Percentiles rank a stretch among this genome's conserved stretches.
Conservation (phyloP, 2,888 invertebrate genomes). For the Oxystoma pomonae region DNA sequence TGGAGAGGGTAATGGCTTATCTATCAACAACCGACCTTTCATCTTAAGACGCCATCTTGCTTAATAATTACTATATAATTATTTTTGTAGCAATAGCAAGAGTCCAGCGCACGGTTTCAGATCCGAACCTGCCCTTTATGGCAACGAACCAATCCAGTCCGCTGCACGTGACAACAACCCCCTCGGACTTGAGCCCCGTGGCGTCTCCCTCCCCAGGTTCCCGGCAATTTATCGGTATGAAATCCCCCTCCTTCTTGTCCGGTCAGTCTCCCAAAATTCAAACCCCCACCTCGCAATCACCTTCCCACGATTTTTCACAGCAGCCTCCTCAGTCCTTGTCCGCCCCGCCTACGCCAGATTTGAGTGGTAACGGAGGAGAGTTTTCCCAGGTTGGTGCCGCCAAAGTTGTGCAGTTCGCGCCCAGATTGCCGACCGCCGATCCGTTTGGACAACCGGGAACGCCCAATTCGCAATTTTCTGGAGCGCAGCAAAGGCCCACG, state of each 20-base stretch:
- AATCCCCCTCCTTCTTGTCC: slow-evolving; percentile 38
- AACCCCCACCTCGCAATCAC: slow-evolving; percentile 36
- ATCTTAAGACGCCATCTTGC: too few species aligned
- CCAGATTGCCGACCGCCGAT: slow-evolving; percentile 24
- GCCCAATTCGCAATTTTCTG: slow-evolving; percentile 51
- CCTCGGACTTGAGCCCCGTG: slow-evolving; percentile 39
- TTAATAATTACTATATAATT: slow-evolving; percentile 1
- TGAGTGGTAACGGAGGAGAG: slow-evolving; percentile 23
- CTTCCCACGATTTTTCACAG: slow-evolving; percentile 22
- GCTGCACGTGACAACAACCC: slow-evolving; percentile 36
- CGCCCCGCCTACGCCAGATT: slow-evolving; percentile 7
- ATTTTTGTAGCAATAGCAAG: slow-evolving; percentile 53
- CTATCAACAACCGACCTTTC: too few species aligned
- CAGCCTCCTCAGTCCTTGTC: slow-evolving; percentile 8
- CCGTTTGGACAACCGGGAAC: slow-evolving; percentile 50
- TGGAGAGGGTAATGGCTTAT: too few species aligned
- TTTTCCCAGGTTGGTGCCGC: slow-evolving; percentile 33
- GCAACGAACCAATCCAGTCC: slow-evolving; percentile 35
- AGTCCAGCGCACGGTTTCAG: slow-evolving; percentile 53
- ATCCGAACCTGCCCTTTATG: slow-evolving; percentile 35
- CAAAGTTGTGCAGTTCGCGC: slow-evolving; percentile 39
- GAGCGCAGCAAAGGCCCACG: slow-evolving; percentile 24
- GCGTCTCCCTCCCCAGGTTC: slow-evolving; percentile 40
- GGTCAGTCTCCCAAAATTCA: slow-evolving; percentile 33
- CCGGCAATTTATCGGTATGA: slow-evolving; percentile 41